A percentile compares a stretch with the other conserved stretches of the same genome.
Conservation (phyloP, 2,888 invertebrate genomes). For the Acanthopleura granulata region DNA sequence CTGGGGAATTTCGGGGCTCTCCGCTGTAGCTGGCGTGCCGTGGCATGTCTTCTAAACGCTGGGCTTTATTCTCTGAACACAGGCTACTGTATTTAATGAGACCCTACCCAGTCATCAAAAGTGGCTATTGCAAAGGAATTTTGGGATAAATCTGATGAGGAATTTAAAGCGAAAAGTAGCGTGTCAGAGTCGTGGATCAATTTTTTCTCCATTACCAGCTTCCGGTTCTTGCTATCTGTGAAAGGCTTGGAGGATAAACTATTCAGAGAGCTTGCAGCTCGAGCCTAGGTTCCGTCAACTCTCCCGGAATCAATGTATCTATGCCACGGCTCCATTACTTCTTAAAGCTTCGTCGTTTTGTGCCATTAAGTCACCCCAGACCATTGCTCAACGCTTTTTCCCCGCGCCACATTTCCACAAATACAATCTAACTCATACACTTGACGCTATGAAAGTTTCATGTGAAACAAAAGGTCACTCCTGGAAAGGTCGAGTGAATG, state of each 20-base stretch:
- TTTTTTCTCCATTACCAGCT: constrained; percentile 5
- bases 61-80: not conserved
- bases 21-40: not conserved
- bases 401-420: too few relatives aligned
- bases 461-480: too few relatives aligned
- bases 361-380: not conserved
- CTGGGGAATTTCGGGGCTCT: not conserved
- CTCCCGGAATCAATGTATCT: not conserved
- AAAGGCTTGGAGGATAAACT: not conserved
- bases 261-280: not conserved
- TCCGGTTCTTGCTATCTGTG: not conserved
- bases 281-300: not conserved
- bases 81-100: constrained; percentile 1
- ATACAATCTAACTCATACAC: too few relatives aligned
- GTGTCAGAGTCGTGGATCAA: not conserved
- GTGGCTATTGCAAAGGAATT: constrained; percentile 14
- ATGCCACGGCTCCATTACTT: not conserved
- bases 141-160: not conserved
- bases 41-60: constrained; percentile 11
- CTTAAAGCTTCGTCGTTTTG: not conserved
- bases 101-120: constrained; percentile 2
- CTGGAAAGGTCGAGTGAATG: too few relatives aligned
- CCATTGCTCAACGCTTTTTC: too few relatives aligned
- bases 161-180: constrained; percentile 16
- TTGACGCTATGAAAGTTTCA: too few relatives aligned